Conservation (phyloP, 2,888 invertebrate genomes). For the Synanthedon myopaeformis region DNA sequence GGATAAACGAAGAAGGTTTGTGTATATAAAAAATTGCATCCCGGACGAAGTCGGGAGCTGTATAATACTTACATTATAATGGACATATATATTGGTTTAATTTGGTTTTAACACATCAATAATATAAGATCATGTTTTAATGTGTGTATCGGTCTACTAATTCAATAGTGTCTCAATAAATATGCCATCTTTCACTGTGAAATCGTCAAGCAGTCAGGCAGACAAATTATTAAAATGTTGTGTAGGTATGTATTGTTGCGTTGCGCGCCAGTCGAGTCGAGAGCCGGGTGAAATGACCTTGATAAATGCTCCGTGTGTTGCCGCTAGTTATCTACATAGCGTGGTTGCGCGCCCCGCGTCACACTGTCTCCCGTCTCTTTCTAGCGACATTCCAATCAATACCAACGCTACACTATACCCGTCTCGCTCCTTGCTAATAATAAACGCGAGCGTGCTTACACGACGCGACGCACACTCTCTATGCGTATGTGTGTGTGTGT, state of each 20-base stretch:
- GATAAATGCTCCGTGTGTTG: constrained; percentile 8
- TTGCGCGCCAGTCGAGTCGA: constrained; percentile 1
- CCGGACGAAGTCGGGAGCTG: too few species aligned
- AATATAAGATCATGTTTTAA: too few species aligned
- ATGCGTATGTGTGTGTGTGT: constrained; percentile 12
- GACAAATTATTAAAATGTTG: constrained; percentile 13
- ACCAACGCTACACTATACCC: constrained; percentile 21
- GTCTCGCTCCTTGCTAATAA: constrained; percentile 51
- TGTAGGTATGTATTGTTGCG: neutral
- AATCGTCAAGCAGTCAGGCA: neutral
- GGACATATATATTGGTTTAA: too few species aligned
- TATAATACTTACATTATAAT: too few species aligned
- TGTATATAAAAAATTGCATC: too few species aligned
- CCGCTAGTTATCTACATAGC: constrained; percentile 41
- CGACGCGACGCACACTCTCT: neutral
- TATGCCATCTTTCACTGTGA: neutral
- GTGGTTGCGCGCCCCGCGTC: constrained; percentile 21
- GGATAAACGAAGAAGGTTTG: too few species aligned
- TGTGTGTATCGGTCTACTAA: too few species aligned
- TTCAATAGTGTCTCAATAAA: too few species aligned
- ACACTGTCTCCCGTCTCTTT: constrained; percentile 23
- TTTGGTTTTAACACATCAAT: too few species aligned
- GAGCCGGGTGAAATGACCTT: constrained; percentile 47
- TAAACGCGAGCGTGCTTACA: constrained; percentile 27
- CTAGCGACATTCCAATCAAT: constrained; percentile 38